Evolutionary conservation across 2,113 vertebrate genomes (phyloP), one percentile per base, ranked within the genome.

Genomic region (Leucopsar rothschildi): DNA sequence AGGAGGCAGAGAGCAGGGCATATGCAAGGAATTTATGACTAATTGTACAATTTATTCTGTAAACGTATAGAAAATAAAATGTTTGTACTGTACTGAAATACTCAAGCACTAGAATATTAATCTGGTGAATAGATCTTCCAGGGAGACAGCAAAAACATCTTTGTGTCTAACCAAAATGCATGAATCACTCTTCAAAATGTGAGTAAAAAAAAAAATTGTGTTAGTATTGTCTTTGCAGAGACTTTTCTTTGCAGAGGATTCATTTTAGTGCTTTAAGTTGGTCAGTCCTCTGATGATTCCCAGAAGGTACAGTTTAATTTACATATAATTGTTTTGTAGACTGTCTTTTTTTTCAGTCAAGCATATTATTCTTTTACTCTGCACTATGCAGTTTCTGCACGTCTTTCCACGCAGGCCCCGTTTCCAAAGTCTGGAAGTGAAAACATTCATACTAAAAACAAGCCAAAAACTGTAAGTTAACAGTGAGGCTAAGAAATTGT

Each of bases 11-110:
- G 11, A 86, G 27, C 42, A 70, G 42, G 68, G 66, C 35, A 59
- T 88, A 56, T 23, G 17, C 69, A 83, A 75, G 27, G 70, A 85
- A 63, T 82, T 83, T 86, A 24, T 91, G 75, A 86, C 63, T 90
- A 80, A 66, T 59, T 11, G 2, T 65, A 73, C 19, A 9, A 63
- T 91, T 95, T 90, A 52, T 86, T 82, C 35, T 90, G 27, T 85
- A 77, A 86, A 71, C 0, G 0, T 88, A 63, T 64, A 71, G 79
- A 87, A 95, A 90, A 80, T 61, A 87, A 89, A 87, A 73, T 92
- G 5, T 78, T 93, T 92, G 25, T 47, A 77, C 61, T 66, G 10
- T 94, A 66, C 20, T 59, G 37, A 88, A 82, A 33, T 85, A 82
- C 12, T 82, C 29, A 83, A 65, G 47, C 37, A 47, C 39, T 73